Evolutionary conservation across 2,888 invertebrate genomes (phyloP).

Genomic region (Himalopsyche japonica): DNA sequence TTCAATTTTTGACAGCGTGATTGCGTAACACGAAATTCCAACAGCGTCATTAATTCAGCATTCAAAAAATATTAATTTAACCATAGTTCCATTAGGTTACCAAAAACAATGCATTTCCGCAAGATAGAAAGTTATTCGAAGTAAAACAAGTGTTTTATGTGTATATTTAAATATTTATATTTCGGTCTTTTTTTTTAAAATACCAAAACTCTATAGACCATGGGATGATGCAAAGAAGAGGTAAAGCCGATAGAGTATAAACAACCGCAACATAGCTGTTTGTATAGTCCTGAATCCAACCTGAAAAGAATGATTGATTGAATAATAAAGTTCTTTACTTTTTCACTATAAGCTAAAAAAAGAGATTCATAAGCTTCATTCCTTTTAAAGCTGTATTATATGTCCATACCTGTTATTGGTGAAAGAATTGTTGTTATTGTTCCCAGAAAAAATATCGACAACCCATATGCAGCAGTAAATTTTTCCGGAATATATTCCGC

Average conservation of each 20-base stretch:
- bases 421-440: slow-evolving; percentile 62
- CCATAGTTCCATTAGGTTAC: no score
- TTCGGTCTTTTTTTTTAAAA: neutral
- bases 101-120: no score
- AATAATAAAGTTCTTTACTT: no score
- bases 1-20: no score
- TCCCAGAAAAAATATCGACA: slow-evolving; percentile 67
- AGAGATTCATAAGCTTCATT: no score
- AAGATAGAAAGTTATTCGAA: no score
- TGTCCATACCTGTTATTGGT: slow-evolving; percentile 62
- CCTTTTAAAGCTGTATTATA: slow-evolving; percentile 39
- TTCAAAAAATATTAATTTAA: no score
- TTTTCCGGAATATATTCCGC: slow-evolving; percentile 66
- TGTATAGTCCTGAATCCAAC: slow-evolving; percentile 63
- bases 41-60: no score
- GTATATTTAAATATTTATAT: no score
- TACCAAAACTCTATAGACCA: slow-evolving; percentile 61
- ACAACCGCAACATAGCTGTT: slow-evolving; percentile 65
- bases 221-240: slow-evolving; percentile 63
- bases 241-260: slow-evolving; percentile 61
- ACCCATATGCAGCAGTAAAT: slow-evolving; percentile 68
- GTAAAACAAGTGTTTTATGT: no score
- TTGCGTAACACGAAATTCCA: no score
- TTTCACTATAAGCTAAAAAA: no score
- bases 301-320: slow-evolving; percentile 49